These are phyloP conservation scores for Cenopis cana DNA, from an alignment of 2,888 invertebrate species.

Conservation along the genomic window DNA sequence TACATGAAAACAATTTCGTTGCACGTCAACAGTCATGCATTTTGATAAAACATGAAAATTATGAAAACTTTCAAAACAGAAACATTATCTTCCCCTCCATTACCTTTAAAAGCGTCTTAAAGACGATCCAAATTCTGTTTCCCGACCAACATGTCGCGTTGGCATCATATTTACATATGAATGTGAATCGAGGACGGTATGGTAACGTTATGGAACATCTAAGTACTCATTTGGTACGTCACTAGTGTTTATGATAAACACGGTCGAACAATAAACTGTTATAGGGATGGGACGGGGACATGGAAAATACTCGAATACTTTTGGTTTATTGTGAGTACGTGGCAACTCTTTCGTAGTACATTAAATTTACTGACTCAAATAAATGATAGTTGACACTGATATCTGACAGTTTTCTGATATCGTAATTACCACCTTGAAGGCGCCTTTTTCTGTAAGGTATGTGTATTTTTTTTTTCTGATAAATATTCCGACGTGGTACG, in stretches of 20 bases:
- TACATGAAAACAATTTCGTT: background rate
- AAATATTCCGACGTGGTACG: too few species aligned
- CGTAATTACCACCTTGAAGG: too few species aligned
- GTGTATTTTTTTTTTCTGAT: too few species aligned
- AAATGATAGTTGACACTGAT: too few species aligned
- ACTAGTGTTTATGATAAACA: constrained; percentile 62
- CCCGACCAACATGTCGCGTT: constrained; percentile 46
- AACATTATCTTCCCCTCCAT: constrained; percentile 34
- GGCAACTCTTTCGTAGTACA: too few species aligned
- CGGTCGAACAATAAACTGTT: constrained; percentile 54
- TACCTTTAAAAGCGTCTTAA: constrained; percentile 41
- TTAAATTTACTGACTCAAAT: too few species aligned
- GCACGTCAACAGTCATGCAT: background rate
- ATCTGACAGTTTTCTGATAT: too few species aligned
- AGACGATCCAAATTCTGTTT: constrained; percentile 44
- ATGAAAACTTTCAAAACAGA: constrained; percentile 27
- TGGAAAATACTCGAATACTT: constrained; percentile 11
- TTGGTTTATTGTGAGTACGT: background rate
- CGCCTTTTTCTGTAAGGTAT: too few species aligned
- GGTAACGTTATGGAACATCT: constrained; percentile 54
- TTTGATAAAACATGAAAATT: background rate
- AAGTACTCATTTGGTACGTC: constrained; percentile 55
- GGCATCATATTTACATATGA: constrained; percentile 61
- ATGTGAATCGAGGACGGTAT: constrained; percentile 56
- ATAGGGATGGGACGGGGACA: constrained; percentile 2